These are phyloP conservation scores for Perizoma affinitatum DNA, from an alignment of 2,888 invertebrate species.

Conservation along the genomic window DNA sequence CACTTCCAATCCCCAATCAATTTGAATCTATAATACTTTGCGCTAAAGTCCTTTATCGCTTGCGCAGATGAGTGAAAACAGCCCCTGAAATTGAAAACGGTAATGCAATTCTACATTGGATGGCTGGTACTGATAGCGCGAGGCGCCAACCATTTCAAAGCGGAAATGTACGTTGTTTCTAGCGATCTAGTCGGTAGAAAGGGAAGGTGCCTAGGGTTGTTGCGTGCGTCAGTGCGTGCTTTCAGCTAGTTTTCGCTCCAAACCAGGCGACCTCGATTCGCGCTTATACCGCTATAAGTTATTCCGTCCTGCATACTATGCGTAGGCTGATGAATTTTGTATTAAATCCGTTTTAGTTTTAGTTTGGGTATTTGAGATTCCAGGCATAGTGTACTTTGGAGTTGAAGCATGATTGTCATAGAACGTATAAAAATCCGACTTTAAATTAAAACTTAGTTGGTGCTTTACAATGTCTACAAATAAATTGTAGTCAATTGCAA, in stretches of 20 bases:
- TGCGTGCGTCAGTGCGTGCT: slow-evolving; percentile 79
- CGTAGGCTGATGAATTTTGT: slow-evolving; percentile 59
- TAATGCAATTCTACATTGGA: slow-evolving; percentile 40
- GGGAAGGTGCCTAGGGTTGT: slow-evolving; percentile 44
- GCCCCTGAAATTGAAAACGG: slow-evolving; percentile 44
- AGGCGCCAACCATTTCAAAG: slow-evolving; percentile 26
- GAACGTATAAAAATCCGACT: background rate
- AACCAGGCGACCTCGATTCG: slow-evolving; percentile 77
- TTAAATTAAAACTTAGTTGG: too few species aligned
- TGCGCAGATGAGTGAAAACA: slow-evolving; percentile 12
- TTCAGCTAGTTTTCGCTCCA: slow-evolving; percentile 73
- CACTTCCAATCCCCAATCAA: slow-evolving; percentile 46
- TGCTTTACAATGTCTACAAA: too few species aligned
- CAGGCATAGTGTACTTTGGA: slow-evolving; percentile 28
- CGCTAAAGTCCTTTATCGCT: slow-evolving; percentile 19
- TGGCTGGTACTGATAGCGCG: slow-evolving; percentile 24
- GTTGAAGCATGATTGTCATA: slow-evolving; percentile 2
- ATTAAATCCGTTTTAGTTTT: slow-evolving; percentile 45
- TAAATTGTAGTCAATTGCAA: too few species aligned
- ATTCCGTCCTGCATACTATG: slow-evolving; percentile 73
- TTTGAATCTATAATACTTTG: slow-evolving; percentile 46
- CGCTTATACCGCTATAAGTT: slow-evolving; percentile 74
- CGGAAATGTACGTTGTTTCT: slow-evolving; percentile 40
- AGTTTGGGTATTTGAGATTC: slow-evolving; percentile 30
- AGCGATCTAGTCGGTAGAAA: slow-evolving; percentile 36